Percentiles rank a stretch among this genome's conserved stretches.
phyloP scores from a whole-genome alignment of 2,113 vertebrate genomes.

The Tachysurus vachellii region DNA sequence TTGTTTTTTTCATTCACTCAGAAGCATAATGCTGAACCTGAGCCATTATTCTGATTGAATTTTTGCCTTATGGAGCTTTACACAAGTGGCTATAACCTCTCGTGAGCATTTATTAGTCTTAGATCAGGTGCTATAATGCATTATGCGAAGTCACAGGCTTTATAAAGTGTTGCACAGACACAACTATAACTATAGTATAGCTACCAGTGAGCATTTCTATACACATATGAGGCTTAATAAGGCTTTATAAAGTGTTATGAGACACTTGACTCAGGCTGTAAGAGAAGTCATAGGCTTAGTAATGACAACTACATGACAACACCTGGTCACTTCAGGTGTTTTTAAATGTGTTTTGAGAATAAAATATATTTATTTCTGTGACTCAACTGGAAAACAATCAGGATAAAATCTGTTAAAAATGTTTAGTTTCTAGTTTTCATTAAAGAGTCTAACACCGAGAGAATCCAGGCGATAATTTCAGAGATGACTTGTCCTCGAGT shows the following conservation, averaged over 20 bases:
- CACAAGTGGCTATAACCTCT: background rate
- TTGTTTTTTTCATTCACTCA: background rate
- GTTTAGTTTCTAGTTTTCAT: background rate
- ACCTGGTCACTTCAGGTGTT: background rate
- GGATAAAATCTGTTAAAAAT: background rate
- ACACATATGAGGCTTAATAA: background rate
- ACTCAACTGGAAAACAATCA: background rate
- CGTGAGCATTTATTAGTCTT: background rate
- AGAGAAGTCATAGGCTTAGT: too few species aligned
- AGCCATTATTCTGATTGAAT: background rate
- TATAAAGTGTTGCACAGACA: too few species aligned
- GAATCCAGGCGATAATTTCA: background rate
- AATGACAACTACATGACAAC: too few species aligned
- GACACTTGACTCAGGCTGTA: too few species aligned
- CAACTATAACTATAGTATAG: too few species aligned
- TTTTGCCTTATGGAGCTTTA: background rate
- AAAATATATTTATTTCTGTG: background rate
- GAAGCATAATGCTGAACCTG: too few species aligned
- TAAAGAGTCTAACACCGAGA: background rate
- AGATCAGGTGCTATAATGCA: too few species aligned
- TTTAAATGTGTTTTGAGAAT: background rate
- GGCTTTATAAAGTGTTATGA: background rate
- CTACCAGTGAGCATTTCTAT: too few species aligned
- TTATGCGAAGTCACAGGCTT: too few species aligned
- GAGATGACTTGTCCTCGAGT: background rate